Evolutionary conservation across 2,888 invertebrate genomes (phyloP).

Genomic region (Ormyrus pomaceus): DNA sequence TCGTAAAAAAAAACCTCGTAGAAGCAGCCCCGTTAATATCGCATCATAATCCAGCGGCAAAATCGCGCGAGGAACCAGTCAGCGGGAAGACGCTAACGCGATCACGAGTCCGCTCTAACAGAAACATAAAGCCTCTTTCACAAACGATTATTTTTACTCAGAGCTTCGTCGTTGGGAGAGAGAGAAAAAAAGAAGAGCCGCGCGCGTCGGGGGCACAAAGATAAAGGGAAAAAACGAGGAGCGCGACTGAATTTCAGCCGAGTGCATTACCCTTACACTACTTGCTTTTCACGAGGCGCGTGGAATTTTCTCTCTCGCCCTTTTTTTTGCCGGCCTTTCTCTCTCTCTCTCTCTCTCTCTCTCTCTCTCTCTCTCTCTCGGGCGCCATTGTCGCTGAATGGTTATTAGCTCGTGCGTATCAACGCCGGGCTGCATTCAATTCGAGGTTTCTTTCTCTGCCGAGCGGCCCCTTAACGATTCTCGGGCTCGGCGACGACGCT

Average conservation of each 20-base stretch:
- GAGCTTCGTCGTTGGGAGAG: neutral
- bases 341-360: too few species aligned
- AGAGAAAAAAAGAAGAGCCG: neutral
- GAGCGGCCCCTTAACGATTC: too few species aligned
- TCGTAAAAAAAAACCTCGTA: too few species aligned
- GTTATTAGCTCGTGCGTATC: too few species aligned
- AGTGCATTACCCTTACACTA: neutral
- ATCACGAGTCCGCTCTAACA: slow-evolving; percentile 7
- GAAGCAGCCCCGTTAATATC: neutral
- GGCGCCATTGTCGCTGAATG: too few species aligned
- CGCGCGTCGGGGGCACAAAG: neutral
- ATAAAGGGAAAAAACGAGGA: neutral
- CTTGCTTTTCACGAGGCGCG: neutral
- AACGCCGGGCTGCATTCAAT: too few species aligned
- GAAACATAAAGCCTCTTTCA: slow-evolving; percentile 33
- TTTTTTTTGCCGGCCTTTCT: too few species aligned
- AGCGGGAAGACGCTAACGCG: slow-evolving; percentile 8
- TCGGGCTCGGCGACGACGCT: too few species aligned
- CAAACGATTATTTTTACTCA: slow-evolving; percentile 45
- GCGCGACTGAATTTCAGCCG: neutral
- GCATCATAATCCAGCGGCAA: neutral
- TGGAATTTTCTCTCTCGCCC: too few species aligned
- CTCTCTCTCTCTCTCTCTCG: too few species aligned
- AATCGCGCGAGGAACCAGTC: neutral
- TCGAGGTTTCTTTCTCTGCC: too few species aligned